Conservation (phyloP, 2,113 vertebrate species). For the Thalassoma bifasciatum region DNA sequence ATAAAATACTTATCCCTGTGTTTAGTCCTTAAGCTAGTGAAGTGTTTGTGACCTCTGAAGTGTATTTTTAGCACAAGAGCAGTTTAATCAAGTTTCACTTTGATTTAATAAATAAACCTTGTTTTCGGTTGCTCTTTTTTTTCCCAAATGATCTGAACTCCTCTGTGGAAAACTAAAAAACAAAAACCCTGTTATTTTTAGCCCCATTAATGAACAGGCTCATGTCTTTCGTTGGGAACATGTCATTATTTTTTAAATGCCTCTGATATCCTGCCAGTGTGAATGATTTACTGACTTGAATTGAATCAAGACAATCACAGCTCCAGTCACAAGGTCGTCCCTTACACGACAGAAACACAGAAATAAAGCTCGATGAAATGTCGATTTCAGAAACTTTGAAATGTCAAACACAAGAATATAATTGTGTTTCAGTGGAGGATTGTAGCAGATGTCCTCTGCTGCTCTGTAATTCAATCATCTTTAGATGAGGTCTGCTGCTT, state of each 20-base stretch:
- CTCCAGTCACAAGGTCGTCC: constrained; percentile 54
- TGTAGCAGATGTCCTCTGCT: neutral
- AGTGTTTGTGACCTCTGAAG: neutral
- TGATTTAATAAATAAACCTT: constrained; percentile 8
- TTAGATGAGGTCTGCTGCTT: neutral
- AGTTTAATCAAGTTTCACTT: neutral
- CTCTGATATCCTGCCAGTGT: constrained; percentile 39
- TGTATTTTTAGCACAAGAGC: constrained; percentile 5
- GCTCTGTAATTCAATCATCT: neutral
- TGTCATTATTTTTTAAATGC: neutral
- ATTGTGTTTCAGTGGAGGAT: neutral
- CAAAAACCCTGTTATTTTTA: constrained; percentile 18
- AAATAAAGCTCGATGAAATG: constrained; percentile 56
- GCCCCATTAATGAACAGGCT: constrained; percentile 23
- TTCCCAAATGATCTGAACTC: neutral
- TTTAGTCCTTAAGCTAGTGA: neutral
- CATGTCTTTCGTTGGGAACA: constrained; percentile 9
- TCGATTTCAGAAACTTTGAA: neutral
- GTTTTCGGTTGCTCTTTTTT: constrained; percentile 7
- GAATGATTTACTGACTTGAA: constrained; percentile 43
- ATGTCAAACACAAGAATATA: neutral
- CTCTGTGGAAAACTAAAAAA: neutral
- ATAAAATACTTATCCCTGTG: neutral
- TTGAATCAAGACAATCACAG: constrained; percentile 51
- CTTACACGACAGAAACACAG: constrained; percentile 34